Conservation (phyloP, 2,113 vertebrate genomes). For the Pterocles gutturalis region DNA sequence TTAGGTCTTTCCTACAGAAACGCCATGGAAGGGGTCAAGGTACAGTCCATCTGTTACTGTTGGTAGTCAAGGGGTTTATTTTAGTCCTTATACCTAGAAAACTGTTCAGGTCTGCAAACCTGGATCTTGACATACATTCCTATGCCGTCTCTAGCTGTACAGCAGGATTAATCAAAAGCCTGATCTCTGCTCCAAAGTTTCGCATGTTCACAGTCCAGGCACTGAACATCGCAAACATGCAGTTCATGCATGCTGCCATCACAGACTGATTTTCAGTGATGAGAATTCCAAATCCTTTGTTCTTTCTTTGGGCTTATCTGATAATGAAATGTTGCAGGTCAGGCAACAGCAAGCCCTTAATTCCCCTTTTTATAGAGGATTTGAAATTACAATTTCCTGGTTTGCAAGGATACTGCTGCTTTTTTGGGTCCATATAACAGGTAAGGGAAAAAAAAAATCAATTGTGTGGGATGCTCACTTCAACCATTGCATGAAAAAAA, state of each 20-base stretch:
- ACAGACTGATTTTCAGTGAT: neutral
- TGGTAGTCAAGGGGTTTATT: neutral
- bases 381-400: neutral
- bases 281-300: neutral
- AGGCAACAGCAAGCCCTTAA: neutral
- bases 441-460: neutral
- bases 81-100: neutral
- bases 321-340: neutral
- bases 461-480: neutral
- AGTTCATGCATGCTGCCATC: neutral
- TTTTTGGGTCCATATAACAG: neutral
- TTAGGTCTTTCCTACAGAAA: neutral
- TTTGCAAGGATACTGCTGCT: neutral
- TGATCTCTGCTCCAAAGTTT: neutral
- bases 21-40: neutral
- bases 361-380: neutral
- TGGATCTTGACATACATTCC: neutral
- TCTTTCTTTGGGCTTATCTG: neutral
- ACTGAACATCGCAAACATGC: fast-evolving
- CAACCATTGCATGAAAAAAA: neutral
- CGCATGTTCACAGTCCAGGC: neutral
- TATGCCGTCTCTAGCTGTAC: neutral
- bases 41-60: neutral
- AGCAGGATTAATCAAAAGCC: neutral
- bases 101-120: neutral